These are phyloP conservation scores for Neogobius melanostomus DNA, from an alignment of 2,113 vertebrate genomes.

Conservation along the genomic window DNA sequence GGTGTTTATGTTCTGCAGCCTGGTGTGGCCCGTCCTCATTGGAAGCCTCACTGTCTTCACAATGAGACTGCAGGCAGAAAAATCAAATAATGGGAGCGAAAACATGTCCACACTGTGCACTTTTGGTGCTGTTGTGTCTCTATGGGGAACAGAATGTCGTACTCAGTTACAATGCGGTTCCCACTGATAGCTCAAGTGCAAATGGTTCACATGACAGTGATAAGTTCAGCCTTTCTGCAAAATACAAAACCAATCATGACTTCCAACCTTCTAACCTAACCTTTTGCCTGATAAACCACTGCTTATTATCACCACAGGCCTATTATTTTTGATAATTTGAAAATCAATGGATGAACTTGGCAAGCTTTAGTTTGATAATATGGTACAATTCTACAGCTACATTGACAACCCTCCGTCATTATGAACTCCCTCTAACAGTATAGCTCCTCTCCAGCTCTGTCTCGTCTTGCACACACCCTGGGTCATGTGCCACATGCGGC, in stretches of 20 bases:
- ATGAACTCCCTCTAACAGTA: too few relatives aligned
- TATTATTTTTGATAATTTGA: background rate
- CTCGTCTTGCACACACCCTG: background rate
- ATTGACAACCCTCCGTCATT: too few relatives aligned
- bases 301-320: too few relatives aligned
- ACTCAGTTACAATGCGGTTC: background rate
- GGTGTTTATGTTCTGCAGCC: conserved; percentile 58
- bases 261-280: too few relatives aligned
- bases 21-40: conserved; percentile 52
- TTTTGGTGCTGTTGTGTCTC: conserved; percentile 3
- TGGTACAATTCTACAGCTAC: too few relatives aligned
- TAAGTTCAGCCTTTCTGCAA: background rate
- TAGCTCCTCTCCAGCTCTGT: too few relatives aligned
- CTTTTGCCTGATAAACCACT: background rate
- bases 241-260: background rate
- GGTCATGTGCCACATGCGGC: background rate
- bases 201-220: background rate
- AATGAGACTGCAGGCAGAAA: conserved; percentile 27
- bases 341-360: too few relatives aligned
- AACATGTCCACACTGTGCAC: background rate
- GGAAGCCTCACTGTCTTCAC: conserved; percentile 32
- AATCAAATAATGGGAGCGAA: conserved; percentile 20
- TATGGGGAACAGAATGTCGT: conserved; percentile 1
- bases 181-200: background rate
- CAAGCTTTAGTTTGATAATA: too few relatives aligned